Percentiles rank a stretch among this genome's conserved stretches.
Evolutionary conservation across 2,888 invertebrate genomes (phyloP).

Genomic region (Conus canariensis): DNA sequence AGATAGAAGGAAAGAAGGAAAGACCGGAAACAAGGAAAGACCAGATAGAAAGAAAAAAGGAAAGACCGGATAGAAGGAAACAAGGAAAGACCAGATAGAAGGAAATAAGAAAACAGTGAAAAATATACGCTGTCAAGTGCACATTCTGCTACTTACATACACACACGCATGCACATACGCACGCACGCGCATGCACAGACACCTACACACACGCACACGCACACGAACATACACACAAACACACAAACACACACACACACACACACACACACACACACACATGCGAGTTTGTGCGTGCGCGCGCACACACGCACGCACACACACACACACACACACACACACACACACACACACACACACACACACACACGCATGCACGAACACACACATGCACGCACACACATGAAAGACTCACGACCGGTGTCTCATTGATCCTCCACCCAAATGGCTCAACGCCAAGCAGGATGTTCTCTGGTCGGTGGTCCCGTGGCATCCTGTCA

Average conservation of each 20-base stretch:
- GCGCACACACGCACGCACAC: conserved; percentile 16
- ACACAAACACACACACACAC: conserved; percentile 2
- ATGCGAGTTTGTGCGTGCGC: background rate
- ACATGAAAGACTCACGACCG: background rate
- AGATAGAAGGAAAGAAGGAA: background rate
- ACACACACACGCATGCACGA: background rate
- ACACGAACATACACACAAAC: conserved; percentile 30
- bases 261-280: background rate
- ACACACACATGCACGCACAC: background rate
- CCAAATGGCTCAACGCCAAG: no score
- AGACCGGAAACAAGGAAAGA: background rate
- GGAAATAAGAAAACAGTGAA: background rate
- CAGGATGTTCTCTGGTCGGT: no score
- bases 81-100: no score
- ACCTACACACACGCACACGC: conserved; percentile 2
- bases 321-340: conserved; percentile 17
- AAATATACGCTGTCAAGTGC: background rate
- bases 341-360: background rate
- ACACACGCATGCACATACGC: conserved; percentile 7
- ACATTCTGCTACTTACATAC: background rate
- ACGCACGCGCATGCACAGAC: background rate
- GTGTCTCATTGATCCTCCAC: no score
- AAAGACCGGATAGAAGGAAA: background rate
- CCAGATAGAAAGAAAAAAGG: background rate
- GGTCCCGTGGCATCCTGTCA: no score